Percentiles rank a stretch among this genome's conserved stretches.
phyloP scores from a whole-genome alignment of 2,113 vertebrate genomes.

The Chiloscyllium plagiosum region DNA sequence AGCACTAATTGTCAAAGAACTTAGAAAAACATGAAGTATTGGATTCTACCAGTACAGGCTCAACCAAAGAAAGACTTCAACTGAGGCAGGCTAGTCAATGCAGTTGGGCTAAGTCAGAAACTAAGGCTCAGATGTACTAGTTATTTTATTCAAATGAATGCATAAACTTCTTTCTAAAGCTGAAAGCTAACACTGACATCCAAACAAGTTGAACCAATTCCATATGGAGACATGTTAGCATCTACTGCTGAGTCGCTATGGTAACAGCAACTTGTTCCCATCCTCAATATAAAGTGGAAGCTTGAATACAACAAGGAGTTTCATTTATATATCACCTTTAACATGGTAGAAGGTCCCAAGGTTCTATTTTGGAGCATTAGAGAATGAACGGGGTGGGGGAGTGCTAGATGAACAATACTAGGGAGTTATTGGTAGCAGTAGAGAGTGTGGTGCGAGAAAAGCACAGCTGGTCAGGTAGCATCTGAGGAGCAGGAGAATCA shows the following conservation, averaged over 20 bases:
- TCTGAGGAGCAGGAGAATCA: too few relatives aligned
- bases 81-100: not conserved
- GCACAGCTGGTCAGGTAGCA: too few relatives aligned
- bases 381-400: not conserved
- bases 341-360: not conserved
- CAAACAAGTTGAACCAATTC: not conserved
- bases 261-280: not conserved
- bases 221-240: not conserved
- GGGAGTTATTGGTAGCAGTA: too few relatives aligned
- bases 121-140: not conserved
- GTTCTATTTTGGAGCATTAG: not conserved
- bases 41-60: not conserved
- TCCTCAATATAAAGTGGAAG: not conserved
- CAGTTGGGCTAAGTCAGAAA: too few relatives aligned
- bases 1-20: not conserved
- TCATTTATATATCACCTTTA: not conserved
- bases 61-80: not conserved
- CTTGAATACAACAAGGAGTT: not conserved
- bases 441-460: too few relatives aligned
- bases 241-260: not conserved
- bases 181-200: not conserved
- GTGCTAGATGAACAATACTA: too few relatives aligned
- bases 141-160: not conserved
- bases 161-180: not conserved
- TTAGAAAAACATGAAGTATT: not conserved